These are phyloP conservation scores for Lepidurus packardi DNA, from an alignment of 1,140 invertebrate genomes.

Conservation along the genomic window DNA sequence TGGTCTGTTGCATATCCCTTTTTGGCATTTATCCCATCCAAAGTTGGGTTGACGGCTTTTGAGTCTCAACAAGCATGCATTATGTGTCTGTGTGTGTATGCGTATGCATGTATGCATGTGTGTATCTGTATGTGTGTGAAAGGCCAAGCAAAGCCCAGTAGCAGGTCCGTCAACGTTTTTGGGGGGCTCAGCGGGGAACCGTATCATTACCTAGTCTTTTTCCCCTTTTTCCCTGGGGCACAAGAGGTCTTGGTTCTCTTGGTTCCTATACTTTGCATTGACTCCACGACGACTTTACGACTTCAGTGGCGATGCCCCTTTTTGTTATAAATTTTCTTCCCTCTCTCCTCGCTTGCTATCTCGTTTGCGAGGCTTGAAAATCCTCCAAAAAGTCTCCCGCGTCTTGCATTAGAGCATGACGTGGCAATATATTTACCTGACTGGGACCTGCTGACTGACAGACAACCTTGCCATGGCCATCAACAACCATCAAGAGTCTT, in stretches of 20 bases:
- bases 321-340: not conserved
- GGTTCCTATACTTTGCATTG: not conserved
- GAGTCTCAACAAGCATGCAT: not conserved
- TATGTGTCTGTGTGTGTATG: slow-evolving; percentile 14
- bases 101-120: slow-evolving; percentile 29
- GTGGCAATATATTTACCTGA: slow-evolving; percentile 3
- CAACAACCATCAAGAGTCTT: not conserved
- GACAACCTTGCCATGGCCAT: not conserved
- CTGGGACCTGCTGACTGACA: not conserved
- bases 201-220: slow-evolving; percentile 2
- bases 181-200: slow-evolving; percentile 15
- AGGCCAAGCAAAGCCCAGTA: slow-evolving; percentile 20
- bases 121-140: slow-evolving; percentile 26
- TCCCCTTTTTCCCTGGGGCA: not conserved
- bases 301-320: slow-evolving; percentile 7
- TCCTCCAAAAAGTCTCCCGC: not conserved
- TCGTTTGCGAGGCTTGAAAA: not conserved
- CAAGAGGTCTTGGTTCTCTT: not conserved
- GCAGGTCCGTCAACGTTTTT: slow-evolving; percentile 17
- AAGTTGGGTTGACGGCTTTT: no score
- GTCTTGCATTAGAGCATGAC: slow-evolving; percentile 3
- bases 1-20: no score
- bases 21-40: no score
- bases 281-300: slow-evolving; percentile 5
- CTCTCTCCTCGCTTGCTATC: not conserved